phyloP scores from a whole-genome alignment of 2,797 vertebrate genomes.

The Okamejei kenojei region DNA sequence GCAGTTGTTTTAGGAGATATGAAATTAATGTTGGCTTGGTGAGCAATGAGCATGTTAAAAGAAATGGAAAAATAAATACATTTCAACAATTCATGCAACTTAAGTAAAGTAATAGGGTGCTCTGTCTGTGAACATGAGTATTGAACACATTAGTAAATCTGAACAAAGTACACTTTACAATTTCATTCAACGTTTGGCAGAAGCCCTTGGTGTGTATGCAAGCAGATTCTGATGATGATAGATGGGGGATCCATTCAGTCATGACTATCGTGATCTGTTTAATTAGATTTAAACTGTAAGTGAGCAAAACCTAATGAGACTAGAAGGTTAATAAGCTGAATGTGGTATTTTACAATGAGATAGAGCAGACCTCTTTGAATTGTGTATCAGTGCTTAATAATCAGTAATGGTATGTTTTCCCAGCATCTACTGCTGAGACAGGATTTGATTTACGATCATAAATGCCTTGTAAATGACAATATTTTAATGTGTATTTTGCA shows the following conservation, averaged over 20 bases:
- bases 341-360: constrained; percentile 12
- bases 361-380: constrained; percentile 49
- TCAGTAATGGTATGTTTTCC: constrained; percentile 47
- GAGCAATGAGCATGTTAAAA: not conserved
- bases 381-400: constrained; percentile 47
- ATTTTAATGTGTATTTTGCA: constrained; percentile 14
- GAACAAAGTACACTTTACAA: not conserved
- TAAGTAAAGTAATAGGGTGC: not conserved
- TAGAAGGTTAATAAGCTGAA: constrained; percentile 36
- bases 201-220: constrained; percentile 42
- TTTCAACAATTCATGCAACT: not conserved
- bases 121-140: not conserved
- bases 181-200: constrained; percentile 41
- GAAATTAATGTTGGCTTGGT: not conserved
- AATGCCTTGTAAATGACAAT: constrained; percentile 44
- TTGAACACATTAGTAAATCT: not conserved
- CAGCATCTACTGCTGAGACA: constrained; percentile 47
- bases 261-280: constrained; percentile 43
- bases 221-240: constrained; percentile 44
- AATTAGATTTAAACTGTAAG: constrained; percentile 43
- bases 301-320: constrained; percentile 38
- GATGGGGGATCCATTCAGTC: constrained; percentile 21
- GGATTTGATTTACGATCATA: constrained; percentile 44
- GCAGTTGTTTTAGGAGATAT: too few species aligned
- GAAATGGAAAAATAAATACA: not conserved